A percentile compares a stretch with the other conserved stretches of the same genome.
These are phyloP conservation scores for Ptychochromis oligacanthus DNA, from an alignment of 2,113 vertebrate genomes.

Conservation along the genomic window DNA sequence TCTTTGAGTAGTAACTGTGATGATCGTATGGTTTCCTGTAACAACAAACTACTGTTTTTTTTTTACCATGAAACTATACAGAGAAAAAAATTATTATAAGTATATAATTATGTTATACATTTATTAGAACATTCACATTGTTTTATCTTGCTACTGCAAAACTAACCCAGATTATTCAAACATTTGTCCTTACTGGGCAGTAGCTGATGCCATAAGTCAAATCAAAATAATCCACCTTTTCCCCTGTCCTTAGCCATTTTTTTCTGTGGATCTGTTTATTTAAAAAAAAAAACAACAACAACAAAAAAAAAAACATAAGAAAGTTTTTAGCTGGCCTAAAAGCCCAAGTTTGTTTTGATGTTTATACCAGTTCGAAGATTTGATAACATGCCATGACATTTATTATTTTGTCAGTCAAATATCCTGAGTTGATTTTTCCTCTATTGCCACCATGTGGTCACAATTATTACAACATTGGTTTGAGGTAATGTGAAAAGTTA, in stretches of 20 bases:
- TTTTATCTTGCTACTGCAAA: background rate
- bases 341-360: background rate
- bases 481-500: background rate
- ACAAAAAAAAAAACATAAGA: no score
- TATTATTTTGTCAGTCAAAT: background rate
- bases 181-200: background rate
- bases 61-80: background rate
- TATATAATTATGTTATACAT: background rate
- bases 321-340: background rate
- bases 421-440: background rate
- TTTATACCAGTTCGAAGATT: background rate
- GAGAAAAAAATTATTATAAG: background rate
- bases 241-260: no score
- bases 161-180: background rate
- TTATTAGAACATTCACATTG: no score
- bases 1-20: background rate
- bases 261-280: no score
- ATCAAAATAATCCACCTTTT: background rate
- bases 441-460: constrained; percentile 18
- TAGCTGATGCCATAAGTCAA: background rate
- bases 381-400: background rate
- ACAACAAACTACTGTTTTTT: background rate
- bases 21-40: background rate
- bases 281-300: no score
- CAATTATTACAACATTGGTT: background rate